Evolutionary conservation across 2,113 vertebrate genomes (phyloP), one percentile per base, ranked within the genome.

Genomic region (Oenanthe melanoleuca): DNA sequence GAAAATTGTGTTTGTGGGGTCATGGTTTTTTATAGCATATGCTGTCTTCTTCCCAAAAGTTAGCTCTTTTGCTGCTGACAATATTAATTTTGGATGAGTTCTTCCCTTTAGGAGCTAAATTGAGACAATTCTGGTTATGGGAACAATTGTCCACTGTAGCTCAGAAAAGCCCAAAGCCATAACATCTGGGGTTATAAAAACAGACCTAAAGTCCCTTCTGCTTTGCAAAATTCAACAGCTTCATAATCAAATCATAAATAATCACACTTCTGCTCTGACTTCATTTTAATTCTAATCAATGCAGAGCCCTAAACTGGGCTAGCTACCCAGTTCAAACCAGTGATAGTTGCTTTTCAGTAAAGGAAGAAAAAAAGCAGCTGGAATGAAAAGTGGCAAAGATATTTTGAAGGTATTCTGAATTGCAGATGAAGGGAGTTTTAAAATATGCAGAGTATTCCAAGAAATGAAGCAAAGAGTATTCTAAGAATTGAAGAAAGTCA

Each of bases 1-100:
- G 66, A 44, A 96, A 92, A 93, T 37, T 88, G 74, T 69, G 63
- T 86, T 91, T 94, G 87, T 80, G 71, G 71, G 91, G 89, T 95
- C 29, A 1, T 88, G 78, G 40, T 82, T 95, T 94, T 95, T 96
- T 86, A 94, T 69, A 93, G 80, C 64, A 89, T 67, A 38, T 88
- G 49, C 60, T 83, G 47, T 89, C 40, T 89, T 79, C 44, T 77
- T 94, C 88, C 70, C 89, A 37, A 96, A 94, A 94, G 50, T 94
- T 96, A 70, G 56, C 40, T 95, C 44, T 91, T 95, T 73, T 67
- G 53, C 78, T 78, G 74, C 77, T 96, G 78, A 91, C 70, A 93
- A 69, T 78, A 89, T 80, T 92, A 17, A 91, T 92, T 92, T 88
- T 87, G 86, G 57, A 73, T 87, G 24, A 57, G 94, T 92, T 86